Conservation (phyloP, 2,888 invertebrate species). For the Dicyrtomina minuta region DNA sequence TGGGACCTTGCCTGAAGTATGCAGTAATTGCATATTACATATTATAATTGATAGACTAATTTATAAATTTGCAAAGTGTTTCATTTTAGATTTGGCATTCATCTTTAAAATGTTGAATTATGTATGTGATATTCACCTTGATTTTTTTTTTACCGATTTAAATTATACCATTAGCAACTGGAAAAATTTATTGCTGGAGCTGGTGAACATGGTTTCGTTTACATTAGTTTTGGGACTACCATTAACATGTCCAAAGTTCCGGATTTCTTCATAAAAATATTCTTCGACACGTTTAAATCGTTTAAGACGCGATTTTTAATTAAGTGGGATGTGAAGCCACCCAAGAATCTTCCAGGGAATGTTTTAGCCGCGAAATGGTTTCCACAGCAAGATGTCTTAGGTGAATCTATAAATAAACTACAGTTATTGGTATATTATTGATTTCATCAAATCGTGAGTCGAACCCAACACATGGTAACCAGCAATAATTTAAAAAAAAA, state of each 20-base stretch:
- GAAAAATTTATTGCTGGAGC: constrained; percentile 18
- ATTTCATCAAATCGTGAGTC: too few species aligned
- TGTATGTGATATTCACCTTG: too few species aligned
- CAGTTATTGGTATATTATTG: too few species aligned
- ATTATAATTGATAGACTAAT: too few species aligned
- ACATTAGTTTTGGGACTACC: constrained; percentile 43
- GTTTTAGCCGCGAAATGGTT: constrained; percentile 48
- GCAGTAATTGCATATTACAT: too few species aligned
- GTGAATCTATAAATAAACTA: not conserved
- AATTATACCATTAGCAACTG: not conserved
- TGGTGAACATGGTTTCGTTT: constrained; percentile 38
- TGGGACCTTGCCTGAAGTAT: not conserved
- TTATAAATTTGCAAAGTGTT: too few species aligned
- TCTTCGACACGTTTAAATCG: constrained; percentile 17
- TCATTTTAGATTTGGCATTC: too few species aligned
- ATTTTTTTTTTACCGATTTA: too few species aligned
- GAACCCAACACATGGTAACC: too few species aligned
- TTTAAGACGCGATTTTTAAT: constrained; percentile 46
- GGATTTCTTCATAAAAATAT: not conserved
- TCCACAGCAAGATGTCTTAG: constrained; percentile 38
- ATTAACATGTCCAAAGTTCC: constrained; percentile 36
- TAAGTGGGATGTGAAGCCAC: constrained; percentile 50
- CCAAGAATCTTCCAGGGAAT: constrained; percentile 42
- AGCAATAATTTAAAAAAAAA: too few species aligned
- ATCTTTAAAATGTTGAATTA: too few species aligned